A percentile compares a stretch with the other conserved stretches of the same genome.
Conservation (phyloP, 2,797 vertebrate species). For the Emys orbicularis region DNA sequence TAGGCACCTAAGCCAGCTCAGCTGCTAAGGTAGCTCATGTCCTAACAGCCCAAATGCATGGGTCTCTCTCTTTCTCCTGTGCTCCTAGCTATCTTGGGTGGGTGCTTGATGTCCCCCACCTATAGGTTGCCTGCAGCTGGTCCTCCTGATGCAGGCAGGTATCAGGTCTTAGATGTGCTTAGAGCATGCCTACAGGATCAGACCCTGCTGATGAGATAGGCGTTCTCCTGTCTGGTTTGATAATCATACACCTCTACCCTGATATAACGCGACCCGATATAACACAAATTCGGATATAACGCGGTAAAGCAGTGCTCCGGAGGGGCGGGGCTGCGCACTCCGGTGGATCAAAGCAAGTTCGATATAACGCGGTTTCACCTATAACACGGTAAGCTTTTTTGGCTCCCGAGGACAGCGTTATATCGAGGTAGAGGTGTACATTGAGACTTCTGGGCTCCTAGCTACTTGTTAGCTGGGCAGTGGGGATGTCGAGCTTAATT, state of each 20-base stretch:
- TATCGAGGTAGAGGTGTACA: no score
- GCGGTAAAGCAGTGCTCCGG: no score
- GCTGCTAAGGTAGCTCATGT: background rate
- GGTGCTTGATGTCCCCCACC: background rate
- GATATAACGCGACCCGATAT: no score
- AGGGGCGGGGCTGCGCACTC: no score
- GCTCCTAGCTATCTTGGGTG: background rate
- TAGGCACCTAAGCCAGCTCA: background rate
- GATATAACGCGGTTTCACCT: no score
- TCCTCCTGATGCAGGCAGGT: background rate
- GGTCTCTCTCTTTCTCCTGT: background rate
- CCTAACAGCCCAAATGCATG: background rate
- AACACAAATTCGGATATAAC: no score
- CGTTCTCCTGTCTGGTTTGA: background rate
- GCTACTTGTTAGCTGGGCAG: background rate
- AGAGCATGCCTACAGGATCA: background rate
- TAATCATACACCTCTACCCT: background rate
- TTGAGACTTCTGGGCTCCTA: background rate
- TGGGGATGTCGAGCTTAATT: background rate
- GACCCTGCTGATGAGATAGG: background rate
- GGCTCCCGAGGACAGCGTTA: no score
- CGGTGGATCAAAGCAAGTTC: no score
- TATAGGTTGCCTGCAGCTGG: background rate
- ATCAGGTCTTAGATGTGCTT: background rate
- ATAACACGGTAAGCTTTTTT: no score